Conservation (phyloP, 2,113 vertebrate species). For the Coryphaenoides rupestris region DNA sequence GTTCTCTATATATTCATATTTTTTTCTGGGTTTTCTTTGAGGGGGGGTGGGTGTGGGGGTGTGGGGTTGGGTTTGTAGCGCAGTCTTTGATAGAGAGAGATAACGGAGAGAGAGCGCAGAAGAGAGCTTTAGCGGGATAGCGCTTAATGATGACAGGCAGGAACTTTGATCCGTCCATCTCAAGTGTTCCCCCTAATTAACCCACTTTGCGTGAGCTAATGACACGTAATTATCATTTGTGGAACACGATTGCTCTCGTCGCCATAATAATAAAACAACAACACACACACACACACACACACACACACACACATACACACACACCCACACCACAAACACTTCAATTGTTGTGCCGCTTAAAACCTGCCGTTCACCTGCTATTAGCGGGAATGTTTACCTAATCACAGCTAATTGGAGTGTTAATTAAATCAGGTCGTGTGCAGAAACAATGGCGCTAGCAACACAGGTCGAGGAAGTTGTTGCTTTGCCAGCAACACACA, state of each 20-base stretch:
- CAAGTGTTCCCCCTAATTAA: constrained; percentile 68
- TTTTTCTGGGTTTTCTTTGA: too few species aligned
- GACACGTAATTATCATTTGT: constrained; percentile 76
- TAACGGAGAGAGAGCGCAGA: constrained; percentile 37
- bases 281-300: too few species aligned
- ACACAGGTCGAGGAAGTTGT: constrained; percentile 33
- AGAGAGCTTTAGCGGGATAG: constrained; percentile 40
- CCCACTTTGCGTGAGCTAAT: constrained; percentile 75
- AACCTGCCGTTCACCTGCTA: constrained; percentile 61
- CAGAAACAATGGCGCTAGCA: constrained; percentile 51
- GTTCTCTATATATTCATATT: constrained; percentile 64
- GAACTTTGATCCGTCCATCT: constrained; percentile 69
- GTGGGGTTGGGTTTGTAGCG: constrained; percentile 30
- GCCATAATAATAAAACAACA: constrained; percentile 70
- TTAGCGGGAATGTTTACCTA: constrained; percentile 72
- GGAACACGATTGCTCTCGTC: constrained; percentile 73
- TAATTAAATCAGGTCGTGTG: constrained; percentile 74
- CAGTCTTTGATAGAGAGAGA: constrained; percentile 42
- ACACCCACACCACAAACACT: constrained; percentile 44
- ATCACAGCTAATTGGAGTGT: constrained; percentile 76
- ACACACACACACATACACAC: too few species aligned
- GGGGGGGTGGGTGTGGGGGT: too few species aligned
- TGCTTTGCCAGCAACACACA: neutral
- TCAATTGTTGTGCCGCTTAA: constrained; percentile 65
- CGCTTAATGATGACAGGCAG: constrained; percentile 44